A percentile compares a stretch with the other conserved stretches of the same genome.
phyloP scores from a whole-genome alignment of 2,113 vertebrate genomes.

The Himantopus leucocephalus region DNA sequence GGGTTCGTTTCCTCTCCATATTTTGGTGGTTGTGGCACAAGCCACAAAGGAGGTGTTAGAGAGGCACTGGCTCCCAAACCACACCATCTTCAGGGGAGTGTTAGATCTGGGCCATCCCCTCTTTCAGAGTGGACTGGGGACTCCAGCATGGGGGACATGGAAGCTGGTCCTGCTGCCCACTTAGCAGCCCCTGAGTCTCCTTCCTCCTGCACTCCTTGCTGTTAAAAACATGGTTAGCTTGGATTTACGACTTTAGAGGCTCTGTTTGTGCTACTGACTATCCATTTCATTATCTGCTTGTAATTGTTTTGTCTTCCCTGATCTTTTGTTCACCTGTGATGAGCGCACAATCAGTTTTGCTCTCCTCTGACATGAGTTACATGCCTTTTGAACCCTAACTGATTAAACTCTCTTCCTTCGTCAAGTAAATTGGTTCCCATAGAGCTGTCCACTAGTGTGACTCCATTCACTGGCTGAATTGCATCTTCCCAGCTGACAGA shows the following conservation, averaged over 20 bases:
- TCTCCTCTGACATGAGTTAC: constrained; percentile 38
- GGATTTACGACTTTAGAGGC: background rate
- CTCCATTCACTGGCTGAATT: background rate
- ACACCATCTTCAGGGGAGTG: background rate
- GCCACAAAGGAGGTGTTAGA: background rate
- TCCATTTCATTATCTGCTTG: constrained; percentile 32
- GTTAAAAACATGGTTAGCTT: background rate
- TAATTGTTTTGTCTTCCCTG: constrained; percentile 50
- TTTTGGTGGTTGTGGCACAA: background rate
- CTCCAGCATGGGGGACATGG: background rate
- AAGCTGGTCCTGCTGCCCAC: background rate
- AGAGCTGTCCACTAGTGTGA: background rate
- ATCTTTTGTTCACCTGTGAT: constrained; percentile 52
- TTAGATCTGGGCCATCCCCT: background rate
- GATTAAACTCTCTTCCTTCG: constrained; percentile 38
- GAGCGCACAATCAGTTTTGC: constrained; percentile 13
- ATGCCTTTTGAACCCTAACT: constrained; percentile 33
- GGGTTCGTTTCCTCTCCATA: background rate
- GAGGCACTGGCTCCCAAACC: background rate
- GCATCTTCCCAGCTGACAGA: constrained; percentile 7
- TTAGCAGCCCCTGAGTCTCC: background rate
- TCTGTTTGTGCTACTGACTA: background rate
- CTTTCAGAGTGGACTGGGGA: background rate
- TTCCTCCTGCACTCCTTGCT: background rate
- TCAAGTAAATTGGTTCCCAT: constrained; percentile 23